Conservation (phyloP, 2,797 vertebrate species). For the Erithacus rubecula region DNA sequence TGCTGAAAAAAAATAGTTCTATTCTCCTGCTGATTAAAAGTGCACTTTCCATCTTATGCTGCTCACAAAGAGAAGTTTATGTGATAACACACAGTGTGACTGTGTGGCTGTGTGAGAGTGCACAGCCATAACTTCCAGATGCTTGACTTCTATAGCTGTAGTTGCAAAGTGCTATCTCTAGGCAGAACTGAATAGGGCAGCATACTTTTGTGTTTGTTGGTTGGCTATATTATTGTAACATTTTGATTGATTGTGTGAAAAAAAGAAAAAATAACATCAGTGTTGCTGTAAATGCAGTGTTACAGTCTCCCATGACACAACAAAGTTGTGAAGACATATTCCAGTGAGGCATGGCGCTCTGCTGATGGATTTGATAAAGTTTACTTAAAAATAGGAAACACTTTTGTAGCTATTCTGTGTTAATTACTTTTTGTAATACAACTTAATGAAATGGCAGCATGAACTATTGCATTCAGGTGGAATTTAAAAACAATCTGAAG, state of each 20-base stretch:
- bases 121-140: not conserved
- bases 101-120: no score
- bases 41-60: not conserved
- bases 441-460: not conserved
- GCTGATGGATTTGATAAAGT: not conserved
- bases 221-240: not conserved
- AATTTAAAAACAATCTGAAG: not conserved
- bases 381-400: not conserved
- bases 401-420: not conserved
- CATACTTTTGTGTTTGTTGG: not conserved
- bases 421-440: not conserved
- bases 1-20: not conserved
- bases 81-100: not conserved
- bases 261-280: not conserved
- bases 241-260: not conserved
- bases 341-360: not conserved
- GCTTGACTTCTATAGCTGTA: not conserved
- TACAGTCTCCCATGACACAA: not conserved
- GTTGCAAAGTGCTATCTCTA: not conserved
- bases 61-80: not conserved
- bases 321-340: not conserved
- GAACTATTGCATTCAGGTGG: not conserved
- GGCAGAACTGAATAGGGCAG: not conserved
- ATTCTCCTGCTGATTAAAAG: not conserved
- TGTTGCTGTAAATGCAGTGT: not conserved